Evolutionary conservation across 2,797 vertebrate species (phyloP).

Genomic region (Lerista edwardsae): DNA sequence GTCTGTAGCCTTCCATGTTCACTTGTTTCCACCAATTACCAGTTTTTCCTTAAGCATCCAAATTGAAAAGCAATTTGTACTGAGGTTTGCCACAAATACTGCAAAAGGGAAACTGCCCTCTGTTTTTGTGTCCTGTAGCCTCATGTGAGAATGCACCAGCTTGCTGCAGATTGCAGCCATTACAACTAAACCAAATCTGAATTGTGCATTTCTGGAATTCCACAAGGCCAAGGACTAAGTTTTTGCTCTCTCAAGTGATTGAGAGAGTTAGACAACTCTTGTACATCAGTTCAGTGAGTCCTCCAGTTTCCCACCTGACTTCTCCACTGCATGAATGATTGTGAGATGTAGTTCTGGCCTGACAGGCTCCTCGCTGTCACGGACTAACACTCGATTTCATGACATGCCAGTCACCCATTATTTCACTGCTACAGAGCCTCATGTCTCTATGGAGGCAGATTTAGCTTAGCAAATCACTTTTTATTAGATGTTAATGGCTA

Average conservation of each 20-base stretch:
- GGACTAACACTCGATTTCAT: background rate
- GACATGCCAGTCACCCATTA: conserved; percentile 32
- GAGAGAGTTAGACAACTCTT: background rate
- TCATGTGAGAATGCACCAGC: background rate
- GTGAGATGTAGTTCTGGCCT: conserved; percentile 9
- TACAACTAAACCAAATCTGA: background rate
- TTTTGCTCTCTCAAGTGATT: background rate
- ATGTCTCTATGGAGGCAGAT: background rate
- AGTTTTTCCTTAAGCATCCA: background rate
- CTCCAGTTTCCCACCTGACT: background rate
- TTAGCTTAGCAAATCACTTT: conserved; percentile 6
- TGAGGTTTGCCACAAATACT: background rate
- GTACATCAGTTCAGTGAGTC: fast-evolving
- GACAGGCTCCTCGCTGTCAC: background rate
- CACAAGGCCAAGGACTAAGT: background rate
- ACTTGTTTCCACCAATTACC: background rate
- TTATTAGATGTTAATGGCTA: background rate
- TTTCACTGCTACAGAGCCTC: background rate
- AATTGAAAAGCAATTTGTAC: background rate
- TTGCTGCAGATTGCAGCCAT: background rate
- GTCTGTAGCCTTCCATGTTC: background rate
- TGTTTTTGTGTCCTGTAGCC: background rate
- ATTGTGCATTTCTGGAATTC: background rate
- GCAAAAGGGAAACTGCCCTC: background rate
- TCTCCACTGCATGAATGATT: background rate